Evolutionary conservation across 2,888 invertebrate species (phyloP), one percentile per base, ranked within the genome.

Genomic region (Oxyscelio sp.): DNA sequence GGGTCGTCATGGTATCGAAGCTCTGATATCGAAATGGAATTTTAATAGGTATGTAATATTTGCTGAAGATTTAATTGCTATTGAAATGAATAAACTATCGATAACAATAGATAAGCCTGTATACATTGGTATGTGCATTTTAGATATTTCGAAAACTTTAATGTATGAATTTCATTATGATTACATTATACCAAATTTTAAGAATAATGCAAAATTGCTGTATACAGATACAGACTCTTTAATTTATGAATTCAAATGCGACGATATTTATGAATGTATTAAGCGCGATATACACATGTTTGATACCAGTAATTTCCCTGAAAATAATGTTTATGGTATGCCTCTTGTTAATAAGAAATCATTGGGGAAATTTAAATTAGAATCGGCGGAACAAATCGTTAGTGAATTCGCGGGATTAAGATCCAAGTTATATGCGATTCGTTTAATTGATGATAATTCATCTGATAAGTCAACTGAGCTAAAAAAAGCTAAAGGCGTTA

Each of bases 191-290:
- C 48, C 21, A 13, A 59, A 27, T 0, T 81, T 73, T 43, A 43
- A 59, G 0, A 24, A 77, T n/a, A 65, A 58, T 24, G 75, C 50
- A 11, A 90, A 86, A 68, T 66, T 93, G 9, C 70, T 90, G 40
- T 92, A 91, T 50, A 90, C 86, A 24, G 92, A 92, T 66, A 92
- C 91, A 0, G 91, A 92, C 71, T 87, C 87, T 9, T 85, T 91
- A 9, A 88, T 92, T n/a, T 87, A 91, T 34, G 58, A 90, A 21
- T 89, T 94, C 8, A 77, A 86, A 24, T 92, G 90, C 17, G 83
- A 89, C 3, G 91, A 94, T 85, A 66, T 94, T 27, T 94, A 94
- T 87, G 80, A 83, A 21, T 50, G 31, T 40, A 81, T 86, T 19
- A 87, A 15, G 77, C 5, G 58, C 17, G 79, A 92, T 84, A 45